A percentile compares a stretch with the other conserved stretches of the same genome.
phyloP scores from a whole-genome alignment of 2,797 vertebrate genomes.

The Thamnophis elegans region DNA sequence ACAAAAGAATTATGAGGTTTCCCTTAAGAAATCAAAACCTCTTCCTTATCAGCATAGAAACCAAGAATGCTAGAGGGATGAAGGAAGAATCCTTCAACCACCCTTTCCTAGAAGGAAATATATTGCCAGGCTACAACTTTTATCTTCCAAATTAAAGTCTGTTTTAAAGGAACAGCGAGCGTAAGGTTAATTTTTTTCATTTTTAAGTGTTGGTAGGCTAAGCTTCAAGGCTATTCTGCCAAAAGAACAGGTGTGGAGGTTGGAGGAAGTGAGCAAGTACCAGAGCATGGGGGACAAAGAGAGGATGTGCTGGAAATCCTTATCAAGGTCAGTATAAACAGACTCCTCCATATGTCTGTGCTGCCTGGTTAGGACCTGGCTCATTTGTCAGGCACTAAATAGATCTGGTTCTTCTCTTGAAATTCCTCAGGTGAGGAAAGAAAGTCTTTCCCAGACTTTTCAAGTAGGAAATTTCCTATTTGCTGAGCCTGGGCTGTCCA shows the following conservation, averaged over 20 bases:
- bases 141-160: not conserved
- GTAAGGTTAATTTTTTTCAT: not conserved
- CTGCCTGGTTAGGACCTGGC: not conserved
- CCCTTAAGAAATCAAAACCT: not conserved
- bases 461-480: not conserved
- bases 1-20: not conserved
- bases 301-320: not conserved
- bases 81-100: not conserved
- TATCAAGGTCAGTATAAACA: not conserved
- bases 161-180: not conserved
- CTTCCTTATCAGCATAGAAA: not conserved
- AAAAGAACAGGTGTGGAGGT: not conserved
- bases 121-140: not conserved
- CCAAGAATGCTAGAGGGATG: not conserved
- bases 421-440: not conserved
- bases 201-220: not conserved
- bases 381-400: not conserved
- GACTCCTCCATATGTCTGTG: not conserved
- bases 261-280: not conserved
- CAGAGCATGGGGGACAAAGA: not conserved
- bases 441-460: not conserved
- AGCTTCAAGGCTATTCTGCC: not conserved
- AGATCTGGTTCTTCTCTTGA: not conserved
- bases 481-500: not conserved
- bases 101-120: not conserved